Percentiles rank a stretch among this genome's conserved stretches.
Evolutionary conservation across 1,140 invertebrate genomes (phyloP).

Genomic region (Rhopalosiphum padi): DNA sequence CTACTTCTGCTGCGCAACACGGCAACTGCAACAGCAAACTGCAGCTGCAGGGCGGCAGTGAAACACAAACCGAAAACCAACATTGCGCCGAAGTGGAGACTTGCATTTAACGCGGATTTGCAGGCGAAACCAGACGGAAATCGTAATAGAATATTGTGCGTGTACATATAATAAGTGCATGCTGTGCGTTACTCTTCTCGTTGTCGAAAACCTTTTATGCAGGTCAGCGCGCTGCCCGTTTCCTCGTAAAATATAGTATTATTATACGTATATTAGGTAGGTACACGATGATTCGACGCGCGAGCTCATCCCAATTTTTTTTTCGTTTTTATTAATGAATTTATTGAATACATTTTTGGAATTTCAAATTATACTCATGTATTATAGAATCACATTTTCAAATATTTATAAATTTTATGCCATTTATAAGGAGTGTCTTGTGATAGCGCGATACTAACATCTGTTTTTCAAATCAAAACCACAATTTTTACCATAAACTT

Average conservation of each 20-base stretch:
- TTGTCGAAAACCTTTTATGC: background rate
- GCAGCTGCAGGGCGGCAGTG: background rate
- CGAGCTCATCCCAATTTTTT: background rate
- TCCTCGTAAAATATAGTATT: background rate
- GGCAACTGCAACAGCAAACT: background rate
- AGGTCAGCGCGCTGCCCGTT: background rate
- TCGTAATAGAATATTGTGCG: background rate
- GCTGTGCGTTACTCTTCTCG: background rate
- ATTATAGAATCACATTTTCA: background rate
- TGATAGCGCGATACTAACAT: background rate
- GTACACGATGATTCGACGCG: too few relatives aligned
- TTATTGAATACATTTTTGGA: too few relatives aligned
- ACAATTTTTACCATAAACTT: background rate
- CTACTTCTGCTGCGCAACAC: background rate
- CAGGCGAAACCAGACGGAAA: background rate
- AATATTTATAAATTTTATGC: background rate
- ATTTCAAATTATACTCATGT: too few relatives aligned
- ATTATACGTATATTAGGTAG: background rate
- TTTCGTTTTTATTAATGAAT: too few relatives aligned
- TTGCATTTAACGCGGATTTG: slow-evolving; percentile 6
- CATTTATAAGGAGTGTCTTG: background rate
- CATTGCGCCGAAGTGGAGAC: slow-evolving; percentile 22
- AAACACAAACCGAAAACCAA: background rate
- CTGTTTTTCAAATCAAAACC: background rate
- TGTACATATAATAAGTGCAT: background rate